These are phyloP conservation scores for Odontophorus gujanensis DNA, from an alignment of 2,113 vertebrate genomes.

Conservation along the genomic window DNA sequence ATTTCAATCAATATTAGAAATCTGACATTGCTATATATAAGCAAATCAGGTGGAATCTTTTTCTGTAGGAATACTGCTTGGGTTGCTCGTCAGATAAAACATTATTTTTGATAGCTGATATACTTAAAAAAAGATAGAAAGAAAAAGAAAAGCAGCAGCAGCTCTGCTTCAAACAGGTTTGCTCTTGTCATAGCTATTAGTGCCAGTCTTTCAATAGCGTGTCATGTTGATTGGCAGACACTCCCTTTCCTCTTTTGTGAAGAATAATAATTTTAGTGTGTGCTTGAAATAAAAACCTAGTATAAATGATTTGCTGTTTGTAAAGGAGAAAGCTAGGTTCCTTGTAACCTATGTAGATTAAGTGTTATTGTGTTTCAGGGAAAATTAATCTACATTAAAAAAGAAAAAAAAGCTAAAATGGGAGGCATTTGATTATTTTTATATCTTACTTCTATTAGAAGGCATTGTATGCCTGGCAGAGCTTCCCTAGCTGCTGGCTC, in stretches of 20 bases:
- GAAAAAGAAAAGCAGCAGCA: constrained; percentile 20
- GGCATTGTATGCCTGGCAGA: neutral
- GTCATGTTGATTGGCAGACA: constrained; percentile 88
- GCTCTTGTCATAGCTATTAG: constrained; percentile 83
- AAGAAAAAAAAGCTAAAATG: neutral
- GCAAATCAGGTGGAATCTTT: constrained; percentile 61
- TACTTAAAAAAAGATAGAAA: constrained; percentile 54
- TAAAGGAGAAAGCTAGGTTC: constrained; percentile 70
- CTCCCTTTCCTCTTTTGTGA: constrained; percentile 84
- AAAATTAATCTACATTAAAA: neutral
- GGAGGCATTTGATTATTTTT: neutral
- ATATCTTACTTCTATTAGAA: neutral
- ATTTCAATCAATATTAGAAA: constrained; percentile 58
- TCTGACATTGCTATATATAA: constrained; percentile 59
- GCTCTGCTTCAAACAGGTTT: constrained; percentile 87
- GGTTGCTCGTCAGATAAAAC: constrained; percentile 79
- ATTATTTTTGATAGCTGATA: constrained; percentile 84
- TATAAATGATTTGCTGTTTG: constrained; percentile 86
- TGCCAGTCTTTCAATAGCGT: constrained; percentile 79
- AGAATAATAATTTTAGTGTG: constrained; percentile 87
- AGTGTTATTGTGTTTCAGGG: constrained; percentile 10
- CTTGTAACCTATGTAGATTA: constrained; percentile 61
- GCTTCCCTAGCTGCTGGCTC: neutral
- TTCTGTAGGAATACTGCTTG: constrained; percentile 69
- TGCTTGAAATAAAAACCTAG: constrained; percentile 89